Conservation (phyloP, 2,797 vertebrate species). For the Neopelma chrysocephalum region DNA sequence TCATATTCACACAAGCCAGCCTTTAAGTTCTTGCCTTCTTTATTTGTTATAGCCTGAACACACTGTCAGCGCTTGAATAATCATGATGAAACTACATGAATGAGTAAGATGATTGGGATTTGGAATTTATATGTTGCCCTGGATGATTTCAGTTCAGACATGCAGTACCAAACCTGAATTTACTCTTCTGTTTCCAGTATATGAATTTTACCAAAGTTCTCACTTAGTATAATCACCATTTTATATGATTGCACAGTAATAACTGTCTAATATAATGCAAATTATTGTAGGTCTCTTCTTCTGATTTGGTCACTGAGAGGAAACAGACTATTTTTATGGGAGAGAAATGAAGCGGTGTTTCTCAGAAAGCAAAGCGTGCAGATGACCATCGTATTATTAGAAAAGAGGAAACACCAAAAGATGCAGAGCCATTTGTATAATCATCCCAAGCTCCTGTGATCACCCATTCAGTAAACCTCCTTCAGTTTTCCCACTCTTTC, state of each 20-base stretch:
- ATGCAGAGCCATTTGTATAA: background rate
- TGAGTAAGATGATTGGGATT: conserved; percentile 36
- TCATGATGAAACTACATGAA: conserved; percentile 47
- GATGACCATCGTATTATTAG: conserved; percentile 53
- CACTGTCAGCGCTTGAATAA: background rate
- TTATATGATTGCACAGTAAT: conserved; percentile 43
- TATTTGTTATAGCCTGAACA: background rate
- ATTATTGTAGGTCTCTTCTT: conserved; percentile 26
- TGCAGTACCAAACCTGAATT: background rate
- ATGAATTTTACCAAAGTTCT: conserved; percentile 21
- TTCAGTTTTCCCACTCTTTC: conserved; percentile 31
- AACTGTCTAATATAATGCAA: conserved; percentile 44
- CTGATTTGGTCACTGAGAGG: conserved; percentile 24
- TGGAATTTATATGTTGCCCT: background rate
- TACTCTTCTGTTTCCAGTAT: conserved; percentile 16
- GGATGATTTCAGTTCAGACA: background rate
- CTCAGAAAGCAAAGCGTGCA: conserved; percentile 41
- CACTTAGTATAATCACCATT: background rate
- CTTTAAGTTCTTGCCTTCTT: background rate
- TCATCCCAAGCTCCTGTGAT: conserved; percentile 31
- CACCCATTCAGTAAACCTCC: conserved; percentile 10
- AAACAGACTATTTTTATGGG: conserved; percentile 34
- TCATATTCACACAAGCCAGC: background rate
- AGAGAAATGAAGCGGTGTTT: conserved; percentile 9
- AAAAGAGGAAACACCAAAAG: conserved; percentile 52